These are phyloP conservation scores for Drosophila paracracens DNA, from an alignment of 2,888 invertebrate genomes.

Conservation along the genomic window DNA sequence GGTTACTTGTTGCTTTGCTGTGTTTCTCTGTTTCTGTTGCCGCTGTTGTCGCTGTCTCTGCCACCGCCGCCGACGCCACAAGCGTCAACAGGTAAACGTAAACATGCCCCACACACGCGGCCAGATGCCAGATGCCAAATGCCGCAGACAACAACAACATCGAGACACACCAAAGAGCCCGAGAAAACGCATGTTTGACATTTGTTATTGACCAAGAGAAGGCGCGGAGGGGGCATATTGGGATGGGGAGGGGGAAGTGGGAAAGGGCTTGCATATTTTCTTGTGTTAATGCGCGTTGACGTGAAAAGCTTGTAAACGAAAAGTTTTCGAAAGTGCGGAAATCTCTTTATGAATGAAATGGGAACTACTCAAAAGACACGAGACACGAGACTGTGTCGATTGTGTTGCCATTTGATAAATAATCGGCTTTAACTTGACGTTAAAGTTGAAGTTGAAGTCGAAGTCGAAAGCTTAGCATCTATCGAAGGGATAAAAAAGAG, in stretches of 20 bases:
- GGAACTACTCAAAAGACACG: constrained; percentile 7
- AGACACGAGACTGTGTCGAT: constrained; percentile 47
- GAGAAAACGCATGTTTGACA: constrained; percentile 60
- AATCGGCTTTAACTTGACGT: constrained; percentile 53
- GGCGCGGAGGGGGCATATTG: neutral
- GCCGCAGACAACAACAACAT: constrained; percentile 14
- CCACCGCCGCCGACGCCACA: constrained; percentile 53
- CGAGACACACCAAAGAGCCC: constrained; percentile 19
- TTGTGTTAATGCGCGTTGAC: constrained; percentile 27
- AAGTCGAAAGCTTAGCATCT: constrained; percentile 38
- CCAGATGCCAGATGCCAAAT: constrained; percentile 31
- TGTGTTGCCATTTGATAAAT: constrained; percentile 64
- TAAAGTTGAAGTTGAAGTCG: neutral
- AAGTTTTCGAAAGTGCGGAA: constrained; percentile 62
- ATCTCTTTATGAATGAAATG: constrained; percentile 72
- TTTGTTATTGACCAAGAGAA: constrained; percentile 50
- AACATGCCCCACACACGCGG: constrained; percentile 54
- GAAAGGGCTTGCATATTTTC: constrained; percentile 47
- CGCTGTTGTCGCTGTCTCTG: constrained; percentile 13
- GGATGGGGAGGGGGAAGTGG: neutral
- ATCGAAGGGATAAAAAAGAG: neutral
- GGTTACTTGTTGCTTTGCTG: constrained; percentile 66
- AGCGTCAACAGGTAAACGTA: constrained; percentile 72
- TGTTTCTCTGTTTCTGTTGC: constrained; percentile 36
- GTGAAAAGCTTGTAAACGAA: constrained; percentile 36